Evolutionary conservation across 2,888 invertebrate genomes (phyloP).

Genomic region (Himalopsyche japonica): DNA sequence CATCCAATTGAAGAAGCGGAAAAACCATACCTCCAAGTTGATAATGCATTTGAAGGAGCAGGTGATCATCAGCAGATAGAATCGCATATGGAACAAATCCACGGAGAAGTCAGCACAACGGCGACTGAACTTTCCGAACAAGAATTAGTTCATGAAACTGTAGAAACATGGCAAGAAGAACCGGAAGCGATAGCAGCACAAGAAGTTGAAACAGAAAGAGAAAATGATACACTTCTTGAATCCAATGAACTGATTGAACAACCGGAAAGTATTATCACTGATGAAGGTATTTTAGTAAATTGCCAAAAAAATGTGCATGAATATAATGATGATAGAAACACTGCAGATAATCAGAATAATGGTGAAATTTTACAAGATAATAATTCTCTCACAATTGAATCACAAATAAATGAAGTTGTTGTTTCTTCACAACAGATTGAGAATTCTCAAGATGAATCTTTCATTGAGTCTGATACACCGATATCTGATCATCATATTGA

Average conservation of each 20-base stretch:
- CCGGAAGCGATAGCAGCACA: conserved; percentile 15
- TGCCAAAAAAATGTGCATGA: not conserved
- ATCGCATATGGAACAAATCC: conserved; percentile 36
- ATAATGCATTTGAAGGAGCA: conserved; percentile 27
- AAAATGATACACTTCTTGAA: not conserved
- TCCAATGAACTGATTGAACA: not conserved
- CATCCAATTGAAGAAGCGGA: conserved; percentile 62
- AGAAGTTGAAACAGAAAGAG: not conserved
- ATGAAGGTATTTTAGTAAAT: conserved; percentile 5
- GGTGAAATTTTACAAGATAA: conserved; percentile 8
- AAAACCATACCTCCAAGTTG: conserved; percentile 55
- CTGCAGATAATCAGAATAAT: not conserved
- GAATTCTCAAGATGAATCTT: not conserved
- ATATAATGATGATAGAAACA: not conserved
- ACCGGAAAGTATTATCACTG: conserved; percentile 38
- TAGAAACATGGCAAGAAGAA: conserved; percentile 37
- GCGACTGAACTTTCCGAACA: conserved; percentile 31
- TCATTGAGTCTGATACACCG: not conserved
- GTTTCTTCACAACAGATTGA: conserved; percentile 14
- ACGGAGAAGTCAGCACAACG: conserved; percentile 21
- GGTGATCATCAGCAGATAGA: conserved; percentile 37
- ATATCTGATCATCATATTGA: not conserved
- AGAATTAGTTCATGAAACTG: conserved; percentile 37
- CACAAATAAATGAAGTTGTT: conserved; percentile 21
- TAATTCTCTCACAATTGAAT: conserved; percentile 2